Conservation (phyloP, 2,888 invertebrate genomes). For the Volucella inanis region DNA sequence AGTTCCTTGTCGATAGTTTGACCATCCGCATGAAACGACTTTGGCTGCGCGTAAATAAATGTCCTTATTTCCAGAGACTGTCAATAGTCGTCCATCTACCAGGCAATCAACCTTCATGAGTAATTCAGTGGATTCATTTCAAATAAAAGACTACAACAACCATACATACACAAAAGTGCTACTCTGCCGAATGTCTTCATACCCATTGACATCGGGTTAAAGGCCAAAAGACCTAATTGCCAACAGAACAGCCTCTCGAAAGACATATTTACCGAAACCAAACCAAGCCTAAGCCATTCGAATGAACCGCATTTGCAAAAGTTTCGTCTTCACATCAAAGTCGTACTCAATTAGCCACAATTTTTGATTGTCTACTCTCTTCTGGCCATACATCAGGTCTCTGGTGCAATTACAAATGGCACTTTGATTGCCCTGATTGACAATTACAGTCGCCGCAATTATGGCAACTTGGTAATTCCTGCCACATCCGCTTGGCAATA, state of each 20-base stretch:
- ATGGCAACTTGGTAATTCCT: slow-evolving; percentile 69
- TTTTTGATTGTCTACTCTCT: slow-evolving; percentile 56
- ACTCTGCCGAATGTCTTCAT: slow-evolving; percentile 47
- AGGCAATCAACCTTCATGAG: slow-evolving; percentile 66
- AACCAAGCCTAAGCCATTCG: slow-evolving; percentile 31
- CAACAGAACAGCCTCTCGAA: slow-evolving; percentile 16
- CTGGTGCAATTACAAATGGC: slow-evolving; percentile 68
- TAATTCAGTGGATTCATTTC: slow-evolving; percentile 70
- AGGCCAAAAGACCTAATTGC: slow-evolving; percentile 61
- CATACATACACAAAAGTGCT: slow-evolving; percentile 56
- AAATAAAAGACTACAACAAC: slow-evolving; percentile 60
- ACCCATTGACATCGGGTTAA: slow-evolving; percentile 9
- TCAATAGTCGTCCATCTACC: slow-evolving; percentile 6
- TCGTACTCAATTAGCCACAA: slow-evolving; percentile 69
- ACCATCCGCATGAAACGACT: slow-evolving; percentile 40
- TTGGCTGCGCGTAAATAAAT: slow-evolving; percentile 45
- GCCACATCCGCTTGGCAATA: slow-evolving; percentile 69
- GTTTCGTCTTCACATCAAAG: slow-evolving; percentile 56
- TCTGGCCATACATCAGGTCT: slow-evolving; percentile 62
- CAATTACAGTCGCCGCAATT: slow-evolving; percentile 72
- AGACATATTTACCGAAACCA: background rate
- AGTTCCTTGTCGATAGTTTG: slow-evolving; percentile 42
- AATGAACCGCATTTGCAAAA: slow-evolving; percentile 35
- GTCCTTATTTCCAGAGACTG: slow-evolving; percentile 8
- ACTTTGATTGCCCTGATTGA: slow-evolving; percentile 73